phyloP scores from a whole-genome alignment of 2,888 invertebrate species.

The Hydriomena furcata region DNA sequence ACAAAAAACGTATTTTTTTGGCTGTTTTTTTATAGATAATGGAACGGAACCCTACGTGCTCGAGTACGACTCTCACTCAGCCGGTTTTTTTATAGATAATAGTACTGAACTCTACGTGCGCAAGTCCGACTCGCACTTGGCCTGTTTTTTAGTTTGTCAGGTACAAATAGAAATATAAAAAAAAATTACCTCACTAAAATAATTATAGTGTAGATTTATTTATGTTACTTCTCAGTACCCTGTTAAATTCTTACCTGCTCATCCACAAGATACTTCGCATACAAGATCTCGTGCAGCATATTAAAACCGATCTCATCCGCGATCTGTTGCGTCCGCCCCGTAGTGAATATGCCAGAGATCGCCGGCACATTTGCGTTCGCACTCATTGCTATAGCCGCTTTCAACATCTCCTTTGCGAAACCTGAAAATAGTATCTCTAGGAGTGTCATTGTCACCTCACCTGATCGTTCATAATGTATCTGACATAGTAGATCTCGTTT shows the following conservation, averaged over 20 bases:
- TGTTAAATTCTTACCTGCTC: conserved; percentile 26
- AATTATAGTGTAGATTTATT: no score
- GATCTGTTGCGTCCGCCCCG: conserved; percentile 47
- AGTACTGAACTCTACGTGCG: no score
- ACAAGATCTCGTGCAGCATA: conserved; percentile 26
- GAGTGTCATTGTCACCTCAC: conserved; percentile 42
- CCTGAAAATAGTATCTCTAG: conserved; percentile 24
- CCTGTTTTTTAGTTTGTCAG: no score
- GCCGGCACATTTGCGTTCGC: conserved; percentile 51
- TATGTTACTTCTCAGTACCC: no score
- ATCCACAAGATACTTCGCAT: conserved; percentile 23
- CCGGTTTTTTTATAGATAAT: no score
- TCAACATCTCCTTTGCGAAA: conserved; percentile 52
- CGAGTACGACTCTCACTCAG: no score
- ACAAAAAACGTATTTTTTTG: no score
- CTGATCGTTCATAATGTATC: conserved; percentile 64
- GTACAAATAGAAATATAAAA: no score
- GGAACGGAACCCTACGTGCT: no score
- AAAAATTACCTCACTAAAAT: no score
- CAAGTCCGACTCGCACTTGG: no score
- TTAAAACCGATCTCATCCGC: conserved; percentile 38
- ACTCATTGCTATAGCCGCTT: conserved; percentile 50
- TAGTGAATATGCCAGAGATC: conserved; percentile 53
- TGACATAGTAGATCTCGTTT: conserved; percentile 65
- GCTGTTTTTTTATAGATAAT: no score